phyloP scores from a whole-genome alignment of 2,113 vertebrate genomes.

The Amphiprion percula region DNA sequence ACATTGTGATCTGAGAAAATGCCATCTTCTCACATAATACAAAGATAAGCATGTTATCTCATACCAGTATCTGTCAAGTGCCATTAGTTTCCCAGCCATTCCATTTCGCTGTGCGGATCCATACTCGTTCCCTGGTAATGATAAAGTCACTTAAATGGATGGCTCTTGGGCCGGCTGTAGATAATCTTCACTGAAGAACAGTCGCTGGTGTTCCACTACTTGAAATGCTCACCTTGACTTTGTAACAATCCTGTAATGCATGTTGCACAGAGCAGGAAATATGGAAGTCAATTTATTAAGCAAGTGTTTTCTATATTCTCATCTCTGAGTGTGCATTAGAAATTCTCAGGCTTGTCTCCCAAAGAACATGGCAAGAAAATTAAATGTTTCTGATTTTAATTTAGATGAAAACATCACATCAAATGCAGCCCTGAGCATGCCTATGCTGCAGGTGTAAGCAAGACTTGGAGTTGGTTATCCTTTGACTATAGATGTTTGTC shows the following conservation, averaged over 20 bases:
- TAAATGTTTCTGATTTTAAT: not conserved
- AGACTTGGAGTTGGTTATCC: not conserved
- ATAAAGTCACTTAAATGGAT: constrained; percentile 82
- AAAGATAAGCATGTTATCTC: constrained; percentile 79
- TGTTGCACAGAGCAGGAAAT: constrained; percentile 21
- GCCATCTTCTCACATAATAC: constrained; percentile 75
- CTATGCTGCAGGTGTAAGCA: not conserved
- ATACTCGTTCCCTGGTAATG: constrained; percentile 69
- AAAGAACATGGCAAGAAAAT: constrained; percentile 22
- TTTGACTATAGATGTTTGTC: not conserved
- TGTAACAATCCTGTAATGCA: constrained; percentile 37
- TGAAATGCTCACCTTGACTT: constrained; percentile 58
- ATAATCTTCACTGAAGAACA: constrained; percentile 68
- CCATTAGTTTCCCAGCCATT: constrained; percentile 78
- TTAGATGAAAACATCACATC: constrained; percentile 12
- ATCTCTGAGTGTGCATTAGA: constrained; percentile 4
- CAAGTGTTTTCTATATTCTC: constrained; percentile 8
- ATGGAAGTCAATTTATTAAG: constrained; percentile 38
- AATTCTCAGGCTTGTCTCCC: not conserved
- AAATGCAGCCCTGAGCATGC: not conserved
- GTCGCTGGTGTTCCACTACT: constrained; percentile 53
- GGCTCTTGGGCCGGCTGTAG: constrained; percentile 57
- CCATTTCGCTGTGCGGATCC: constrained; percentile 73
- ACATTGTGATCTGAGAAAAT: constrained; percentile 61
- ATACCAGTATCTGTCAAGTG: constrained; percentile 78